Percentiles rank a stretch among this genome's conserved stretches.
Evolutionary conservation across 2,797 vertebrate genomes (phyloP).

Genomic region (Taenioides sp.): DNA sequence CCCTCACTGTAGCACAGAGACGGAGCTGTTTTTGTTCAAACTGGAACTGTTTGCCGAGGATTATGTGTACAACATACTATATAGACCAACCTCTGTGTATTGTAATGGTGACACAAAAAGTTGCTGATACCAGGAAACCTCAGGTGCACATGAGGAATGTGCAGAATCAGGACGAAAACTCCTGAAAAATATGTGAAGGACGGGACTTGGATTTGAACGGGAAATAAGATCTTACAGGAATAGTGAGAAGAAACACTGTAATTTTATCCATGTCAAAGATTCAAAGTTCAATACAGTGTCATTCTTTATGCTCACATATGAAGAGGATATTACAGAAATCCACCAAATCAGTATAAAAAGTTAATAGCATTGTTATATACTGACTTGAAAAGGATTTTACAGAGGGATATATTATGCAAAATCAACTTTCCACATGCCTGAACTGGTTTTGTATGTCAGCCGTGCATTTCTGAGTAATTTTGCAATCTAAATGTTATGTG

Average conservation of each 20-base stretch:
- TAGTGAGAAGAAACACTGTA: background rate
- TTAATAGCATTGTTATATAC: too few relatives aligned
- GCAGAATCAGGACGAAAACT: background rate
- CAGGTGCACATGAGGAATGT: constrained; percentile 39
- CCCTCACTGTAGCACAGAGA: background rate
- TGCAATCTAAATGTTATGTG: too few relatives aligned
- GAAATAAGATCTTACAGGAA: background rate
- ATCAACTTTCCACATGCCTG: too few relatives aligned
- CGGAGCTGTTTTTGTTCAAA: constrained; percentile 5
- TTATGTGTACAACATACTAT: constrained; percentile 7
- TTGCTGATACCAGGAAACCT: constrained; percentile 16
- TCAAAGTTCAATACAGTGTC: too few relatives aligned
- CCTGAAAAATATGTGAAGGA: background rate
- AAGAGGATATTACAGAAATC: too few relatives aligned
- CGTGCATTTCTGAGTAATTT: too few relatives aligned
- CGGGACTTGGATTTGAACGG: background rate
- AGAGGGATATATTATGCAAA: too few relatives aligned
- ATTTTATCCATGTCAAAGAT: background rate
- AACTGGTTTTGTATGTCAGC: too few relatives aligned
- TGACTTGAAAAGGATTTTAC: too few relatives aligned
- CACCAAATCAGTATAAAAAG: too few relatives aligned
- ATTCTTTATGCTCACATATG: too few relatives aligned
- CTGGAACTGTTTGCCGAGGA: background rate
- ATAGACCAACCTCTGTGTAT: background rate
- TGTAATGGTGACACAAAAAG: constrained; percentile 25